Evolutionary conservation across 2,888 invertebrate genomes (phyloP).

Genomic region (Lepetodrilus schrolli): DNA sequence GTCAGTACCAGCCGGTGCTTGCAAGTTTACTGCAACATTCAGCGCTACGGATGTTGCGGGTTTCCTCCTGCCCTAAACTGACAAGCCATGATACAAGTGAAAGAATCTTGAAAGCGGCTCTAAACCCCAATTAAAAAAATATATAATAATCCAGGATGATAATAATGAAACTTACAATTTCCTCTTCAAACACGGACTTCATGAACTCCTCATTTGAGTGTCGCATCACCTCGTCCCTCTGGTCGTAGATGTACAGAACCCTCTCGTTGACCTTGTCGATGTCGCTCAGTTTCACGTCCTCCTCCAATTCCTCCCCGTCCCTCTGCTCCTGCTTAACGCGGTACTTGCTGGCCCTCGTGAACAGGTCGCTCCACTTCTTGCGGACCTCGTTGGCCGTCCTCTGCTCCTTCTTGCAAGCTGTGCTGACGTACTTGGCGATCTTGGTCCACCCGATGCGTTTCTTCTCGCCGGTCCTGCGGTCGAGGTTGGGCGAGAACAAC

Average conservation of each 20-base stretch:
- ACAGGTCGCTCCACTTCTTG: conserved; percentile 1
- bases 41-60: no score
- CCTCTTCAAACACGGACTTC: neutral
- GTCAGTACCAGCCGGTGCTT: no score
- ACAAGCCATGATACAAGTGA: no score
- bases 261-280: neutral
- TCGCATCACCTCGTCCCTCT: neutral
- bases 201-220: neutral
- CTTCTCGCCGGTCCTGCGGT: neutral
- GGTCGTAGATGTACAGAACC: neutral
- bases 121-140: no score
- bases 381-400: neutral
- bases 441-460: neutral
- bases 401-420: neutral
- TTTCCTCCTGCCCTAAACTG: no score
- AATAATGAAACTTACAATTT: no score
- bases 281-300: neutral
- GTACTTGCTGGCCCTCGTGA: neutral
- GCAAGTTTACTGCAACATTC: no score
- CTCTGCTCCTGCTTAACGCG: neutral
- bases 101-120: no score
- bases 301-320: no score
- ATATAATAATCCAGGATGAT: no score
- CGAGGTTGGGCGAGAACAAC: neutral
- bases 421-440: neutral